Evolutionary conservation across 2,797 vertebrate genomes (phyloP).

Genomic region (Distichodus sexfasciatus): DNA sequence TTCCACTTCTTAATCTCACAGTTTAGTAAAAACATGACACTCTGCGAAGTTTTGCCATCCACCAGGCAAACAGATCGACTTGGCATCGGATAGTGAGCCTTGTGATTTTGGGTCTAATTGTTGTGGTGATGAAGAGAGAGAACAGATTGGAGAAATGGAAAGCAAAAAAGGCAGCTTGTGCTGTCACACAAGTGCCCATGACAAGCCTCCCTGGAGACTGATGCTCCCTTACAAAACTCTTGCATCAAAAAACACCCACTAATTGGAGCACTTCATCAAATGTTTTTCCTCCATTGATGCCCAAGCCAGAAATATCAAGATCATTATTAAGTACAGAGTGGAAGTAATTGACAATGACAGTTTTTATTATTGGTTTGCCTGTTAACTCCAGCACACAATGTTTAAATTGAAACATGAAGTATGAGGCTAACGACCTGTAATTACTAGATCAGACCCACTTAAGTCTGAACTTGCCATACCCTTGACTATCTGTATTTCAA

Average conservation of each 20-base stretch:
- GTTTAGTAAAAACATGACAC: constrained; percentile 31
- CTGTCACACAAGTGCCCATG: constrained; percentile 39
- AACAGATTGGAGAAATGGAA: constrained; percentile 33
- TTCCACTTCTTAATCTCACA: constrained; percentile 41
- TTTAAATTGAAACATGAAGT: too few relatives aligned
- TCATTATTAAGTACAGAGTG: constrained; percentile 25
- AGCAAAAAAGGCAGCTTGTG: constrained; percentile 23
- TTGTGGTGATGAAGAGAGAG: constrained; percentile 49
- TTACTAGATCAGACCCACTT: too few relatives aligned
- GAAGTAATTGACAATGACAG: too few relatives aligned
- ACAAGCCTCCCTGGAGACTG: constrained; percentile 29
- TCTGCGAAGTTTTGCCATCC: constrained; percentile 18
- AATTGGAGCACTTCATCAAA: constrained; percentile 38
- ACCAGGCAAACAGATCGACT: constrained; percentile 27
- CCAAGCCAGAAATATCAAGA: constrained; percentile 37
- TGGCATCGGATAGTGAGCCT: constrained; percentile 39
- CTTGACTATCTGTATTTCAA: too few relatives aligned
- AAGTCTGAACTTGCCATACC: too few relatives aligned
- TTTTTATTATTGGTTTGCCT: background rate
- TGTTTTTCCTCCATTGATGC: constrained; percentile 25
- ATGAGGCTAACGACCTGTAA: too few relatives aligned
- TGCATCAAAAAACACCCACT: constrained; percentile 37
- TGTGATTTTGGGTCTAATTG: constrained; percentile 45
- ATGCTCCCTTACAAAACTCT: constrained; percentile 1
- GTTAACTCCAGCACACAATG: too few relatives aligned